These are phyloP conservation scores for Antennarius maculatus DNA, from an alignment of 2,797 vertebrate species.

Conservation along the genomic window DNA sequence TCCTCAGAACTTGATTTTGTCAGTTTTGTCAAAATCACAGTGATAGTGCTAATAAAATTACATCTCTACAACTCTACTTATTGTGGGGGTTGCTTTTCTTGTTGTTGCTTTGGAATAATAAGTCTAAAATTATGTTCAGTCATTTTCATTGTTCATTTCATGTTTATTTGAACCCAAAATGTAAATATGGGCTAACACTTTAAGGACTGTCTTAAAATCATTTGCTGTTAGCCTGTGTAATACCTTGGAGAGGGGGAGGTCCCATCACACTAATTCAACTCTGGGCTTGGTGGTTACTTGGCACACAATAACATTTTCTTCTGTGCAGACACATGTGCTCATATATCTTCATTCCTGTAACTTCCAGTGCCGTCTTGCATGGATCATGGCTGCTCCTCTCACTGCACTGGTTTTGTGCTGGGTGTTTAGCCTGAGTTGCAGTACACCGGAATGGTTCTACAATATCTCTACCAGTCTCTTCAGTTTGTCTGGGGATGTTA, in stretches of 20 bases:
- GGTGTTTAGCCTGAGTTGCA: slow-evolving; percentile 26
- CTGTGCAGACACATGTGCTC: slow-evolving; percentile 10
- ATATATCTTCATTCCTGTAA: neutral
- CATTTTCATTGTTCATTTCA: neutral
- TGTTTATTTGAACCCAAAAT: slow-evolving; percentile 13
- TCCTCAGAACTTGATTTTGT: too few species aligned
- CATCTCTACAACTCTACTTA: neutral
- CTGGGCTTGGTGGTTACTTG: slow-evolving; percentile 33
- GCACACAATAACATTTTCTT: slow-evolving; percentile 42
- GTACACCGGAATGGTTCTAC: slow-evolving; percentile 69
- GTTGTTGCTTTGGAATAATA: neutral
- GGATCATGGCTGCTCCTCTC: slow-evolving; percentile 63
- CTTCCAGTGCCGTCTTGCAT: slow-evolving; percentile 3
- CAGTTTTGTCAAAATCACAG: neutral
- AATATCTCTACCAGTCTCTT: slow-evolving; percentile 79
- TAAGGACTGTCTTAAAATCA: slow-evolving; percentile 15
- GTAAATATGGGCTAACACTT: slow-evolving; percentile 16
- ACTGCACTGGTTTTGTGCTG: slow-evolving; percentile 65
- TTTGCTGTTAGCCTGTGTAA: slow-evolving; percentile 10
- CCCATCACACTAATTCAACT: neutral
- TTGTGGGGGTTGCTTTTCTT: neutral
- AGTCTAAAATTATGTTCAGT: neutral
- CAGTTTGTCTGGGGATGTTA: slow-evolving; percentile 73
- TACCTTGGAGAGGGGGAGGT: slow-evolving; percentile 17
- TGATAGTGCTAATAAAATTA: neutral